These are phyloP conservation scores for Trilocha varians DNA, from an alignment of 2,888 invertebrate genomes.

Conservation along the genomic window DNA sequence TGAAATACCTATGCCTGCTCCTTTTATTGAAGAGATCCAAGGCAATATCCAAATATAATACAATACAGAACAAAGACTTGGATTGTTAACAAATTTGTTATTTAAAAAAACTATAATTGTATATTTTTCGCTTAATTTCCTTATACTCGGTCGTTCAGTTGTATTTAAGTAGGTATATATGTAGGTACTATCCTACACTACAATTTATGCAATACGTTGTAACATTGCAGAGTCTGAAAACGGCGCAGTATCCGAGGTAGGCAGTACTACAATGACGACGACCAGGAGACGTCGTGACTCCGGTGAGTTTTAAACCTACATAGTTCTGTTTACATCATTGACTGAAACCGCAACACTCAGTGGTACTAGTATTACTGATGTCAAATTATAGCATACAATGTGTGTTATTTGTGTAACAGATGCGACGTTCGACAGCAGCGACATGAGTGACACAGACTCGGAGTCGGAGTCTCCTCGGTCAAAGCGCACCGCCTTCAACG, in stretches of 20 bases:
- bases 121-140: background rate
- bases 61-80: no score
- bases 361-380: no score
- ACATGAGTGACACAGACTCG: conserved; percentile 51
- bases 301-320: conserved; percentile 19
- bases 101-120: no score
- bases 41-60: no score
- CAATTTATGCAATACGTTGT: no score
- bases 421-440: conserved; percentile 58
- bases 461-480: conserved; percentile 19
- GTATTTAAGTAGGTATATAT: no score
- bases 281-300: conserved; percentile 29
- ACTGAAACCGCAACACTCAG: no score
- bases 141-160: background rate
- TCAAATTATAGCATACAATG: no score
- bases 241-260: conserved; percentile 13
- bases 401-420: conserved; percentile 27
- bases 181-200: no score
- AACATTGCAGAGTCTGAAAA: conserved; percentile 13
- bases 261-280: conserved; percentile 11
- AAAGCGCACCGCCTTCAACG: conserved; percentile 9
- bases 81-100: no score
- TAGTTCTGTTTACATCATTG: background rate
- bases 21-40: no score
- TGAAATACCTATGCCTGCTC: no score